These are phyloP conservation scores for Drosophila albomicans DNA, from an alignment of 1,140 invertebrate species.

Conservation along the genomic window DNA sequence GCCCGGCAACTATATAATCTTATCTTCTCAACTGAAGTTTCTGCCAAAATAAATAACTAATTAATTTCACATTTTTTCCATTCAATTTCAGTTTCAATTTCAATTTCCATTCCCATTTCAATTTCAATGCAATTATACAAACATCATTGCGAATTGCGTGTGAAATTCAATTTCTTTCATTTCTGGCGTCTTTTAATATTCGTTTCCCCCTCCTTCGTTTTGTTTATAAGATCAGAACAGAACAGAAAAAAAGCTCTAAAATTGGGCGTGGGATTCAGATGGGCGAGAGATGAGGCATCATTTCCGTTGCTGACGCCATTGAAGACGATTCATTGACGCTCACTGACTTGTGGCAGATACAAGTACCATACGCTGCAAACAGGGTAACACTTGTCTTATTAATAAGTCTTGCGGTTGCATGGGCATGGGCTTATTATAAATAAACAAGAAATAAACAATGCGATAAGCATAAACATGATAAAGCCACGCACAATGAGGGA, in stretches of 20 bases:
- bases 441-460: conserved; percentile 22
- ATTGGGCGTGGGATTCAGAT: conserved; percentile 58
- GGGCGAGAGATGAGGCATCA: conserved; percentile 59
- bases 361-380: conserved; percentile 18
- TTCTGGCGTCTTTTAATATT: conserved; percentile 37
- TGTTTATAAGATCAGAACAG: conserved; percentile 49
- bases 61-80: conserved; percentile 56
- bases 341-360: conserved; percentile 23
- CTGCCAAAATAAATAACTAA: conserved; percentile 40
- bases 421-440: conserved; percentile 40
- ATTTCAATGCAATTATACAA: conserved; percentile 48
- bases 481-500: not conserved
- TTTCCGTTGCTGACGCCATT: conserved; percentile 77
- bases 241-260: conserved; percentile 53
- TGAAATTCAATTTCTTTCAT: conserved; percentile 64
- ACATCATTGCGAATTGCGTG: conserved; percentile 72
- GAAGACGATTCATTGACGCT: conserved; percentile 33
- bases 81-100: conserved; percentile 40
- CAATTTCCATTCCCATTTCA: conserved; percentile 28
- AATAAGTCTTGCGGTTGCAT: conserved; percentile 12
- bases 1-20: conserved; percentile 24
- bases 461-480: conserved; percentile 47
- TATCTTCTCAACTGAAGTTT: conserved; percentile 29
- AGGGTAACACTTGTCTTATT: conserved; percentile 56
- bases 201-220: conserved; percentile 41